Evolutionary conservation across 2,888 invertebrate genomes (phyloP).

Genomic region (Neuroscelio doddi): DNA sequence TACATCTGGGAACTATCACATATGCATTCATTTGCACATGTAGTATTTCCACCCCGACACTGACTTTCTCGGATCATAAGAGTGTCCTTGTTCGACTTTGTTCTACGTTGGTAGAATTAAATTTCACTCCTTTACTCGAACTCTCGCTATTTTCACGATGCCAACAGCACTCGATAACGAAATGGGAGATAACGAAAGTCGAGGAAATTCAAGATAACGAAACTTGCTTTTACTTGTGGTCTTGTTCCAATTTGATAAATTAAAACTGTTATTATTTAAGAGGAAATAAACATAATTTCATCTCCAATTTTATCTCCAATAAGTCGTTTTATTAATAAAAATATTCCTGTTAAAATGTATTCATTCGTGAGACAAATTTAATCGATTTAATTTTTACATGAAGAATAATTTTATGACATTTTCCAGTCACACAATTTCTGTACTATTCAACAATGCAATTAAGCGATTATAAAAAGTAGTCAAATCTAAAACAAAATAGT

Average conservation of each 20-base stretch:
- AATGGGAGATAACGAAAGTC: conserved; percentile 58
- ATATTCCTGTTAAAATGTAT: too few relatives aligned
- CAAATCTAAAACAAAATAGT: too few relatives aligned
- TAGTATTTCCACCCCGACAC: conserved; percentile 26
- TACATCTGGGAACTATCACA: conserved; percentile 23
- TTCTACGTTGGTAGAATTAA: conserved; percentile 53
- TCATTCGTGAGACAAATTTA: too few relatives aligned
- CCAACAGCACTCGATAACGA: conserved; percentile 29
- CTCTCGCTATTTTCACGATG: conserved; percentile 24
- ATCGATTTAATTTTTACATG: too few relatives aligned
- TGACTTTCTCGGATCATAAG: conserved; percentile 26
- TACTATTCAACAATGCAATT: too few relatives aligned
- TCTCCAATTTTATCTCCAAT: background rate
- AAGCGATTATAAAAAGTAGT: too few relatives aligned
- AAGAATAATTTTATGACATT: too few relatives aligned
- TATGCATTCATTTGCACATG: conserved; percentile 14
- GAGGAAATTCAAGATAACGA: conserved; percentile 62
- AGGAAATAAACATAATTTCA: background rate
- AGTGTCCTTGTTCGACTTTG: conserved; percentile 28
- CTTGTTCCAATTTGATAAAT: conserved; percentile 23
- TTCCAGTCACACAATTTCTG: too few relatives aligned
- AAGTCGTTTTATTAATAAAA: background rate
- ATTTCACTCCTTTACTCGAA: conserved; percentile 50
- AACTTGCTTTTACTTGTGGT: conserved; percentile 37
- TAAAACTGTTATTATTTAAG: conserved; percentile 2